Evolutionary conservation across 2,888 invertebrate genomes (phyloP).

Genomic region (Macrosoma leucophasiata): DNA sequence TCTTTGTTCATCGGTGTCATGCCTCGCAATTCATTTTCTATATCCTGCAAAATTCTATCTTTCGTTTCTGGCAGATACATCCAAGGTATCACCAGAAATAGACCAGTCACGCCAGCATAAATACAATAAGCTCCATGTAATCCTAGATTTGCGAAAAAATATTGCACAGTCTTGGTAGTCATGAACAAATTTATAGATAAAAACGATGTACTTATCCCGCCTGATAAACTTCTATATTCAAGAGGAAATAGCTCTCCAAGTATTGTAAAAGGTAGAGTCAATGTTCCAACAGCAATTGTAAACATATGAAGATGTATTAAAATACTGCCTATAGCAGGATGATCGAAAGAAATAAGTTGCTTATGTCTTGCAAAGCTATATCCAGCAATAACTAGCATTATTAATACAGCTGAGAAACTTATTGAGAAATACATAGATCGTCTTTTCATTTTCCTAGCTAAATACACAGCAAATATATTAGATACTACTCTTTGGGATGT

Average conservation of each 20-base stretch:
- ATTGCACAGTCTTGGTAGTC: conserved; percentile 40
- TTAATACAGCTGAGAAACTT: conserved; percentile 33
- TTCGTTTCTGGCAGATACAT: conserved; percentile 46
- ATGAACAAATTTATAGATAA: conserved; percentile 40
- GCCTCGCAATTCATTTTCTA: conserved; percentile 50
- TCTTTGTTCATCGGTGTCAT: conserved; percentile 1
- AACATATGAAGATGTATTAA: conserved; percentile 56
- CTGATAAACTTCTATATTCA: conserved; percentile 73
- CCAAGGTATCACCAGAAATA: conserved; percentile 36
- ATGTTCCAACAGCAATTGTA: conserved; percentile 69
- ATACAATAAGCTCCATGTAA: conserved; percentile 38
- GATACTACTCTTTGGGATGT: conserved; percentile 44
- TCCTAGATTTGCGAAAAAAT: conserved; percentile 32
- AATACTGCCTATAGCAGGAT: conserved; percentile 33
- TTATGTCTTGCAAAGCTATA: conserved; percentile 32
- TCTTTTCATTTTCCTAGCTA: conserved; percentile 45
- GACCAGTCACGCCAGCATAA: conserved; percentile 33
- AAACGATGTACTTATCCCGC: conserved; percentile 42
- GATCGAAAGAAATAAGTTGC: conserved; percentile 2
- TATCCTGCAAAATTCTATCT: conserved; percentile 48
- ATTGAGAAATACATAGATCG: conserved; percentile 39
- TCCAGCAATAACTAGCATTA: conserved; percentile 34
- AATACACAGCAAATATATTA: conserved; percentile 39
- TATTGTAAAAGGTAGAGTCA: conserved; percentile 79
- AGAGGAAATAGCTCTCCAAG: conserved; percentile 80